Conservation (phyloP, 2,888 invertebrate genomes). For the Eremobia ochroleuca region DNA sequence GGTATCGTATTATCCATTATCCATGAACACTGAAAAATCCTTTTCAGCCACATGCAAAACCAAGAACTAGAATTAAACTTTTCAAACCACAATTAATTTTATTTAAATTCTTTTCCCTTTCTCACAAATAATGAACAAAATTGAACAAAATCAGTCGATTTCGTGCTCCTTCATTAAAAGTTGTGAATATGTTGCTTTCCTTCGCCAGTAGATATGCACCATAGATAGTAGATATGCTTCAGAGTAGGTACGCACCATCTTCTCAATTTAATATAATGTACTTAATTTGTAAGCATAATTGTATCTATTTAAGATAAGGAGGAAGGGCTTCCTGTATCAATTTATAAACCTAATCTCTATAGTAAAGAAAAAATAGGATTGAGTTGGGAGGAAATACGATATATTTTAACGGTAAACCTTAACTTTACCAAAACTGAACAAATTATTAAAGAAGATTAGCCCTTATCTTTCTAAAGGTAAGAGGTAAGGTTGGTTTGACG, state of each 20-base stretch:
- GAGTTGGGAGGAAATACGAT: conserved; percentile 56
- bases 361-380: conserved; percentile 63
- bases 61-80: too few relatives aligned
- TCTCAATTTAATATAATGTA: not conserved
- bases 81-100: not conserved
- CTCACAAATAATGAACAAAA: not conserved
- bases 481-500: rapidly evolving
- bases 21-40: too few relatives aligned
- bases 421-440: not conserved
- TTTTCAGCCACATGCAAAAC: too few relatives aligned
- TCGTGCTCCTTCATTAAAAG: not conserved
- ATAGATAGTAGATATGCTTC: too few relatives aligned
- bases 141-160: not conserved
- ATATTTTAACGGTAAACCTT: conserved; percentile 38
- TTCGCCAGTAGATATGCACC: too few relatives aligned
- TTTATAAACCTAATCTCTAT: conserved; percentile 54
- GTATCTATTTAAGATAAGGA: conserved; percentile 41
- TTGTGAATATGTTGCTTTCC: too few relatives aligned
- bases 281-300: conserved; percentile 35
- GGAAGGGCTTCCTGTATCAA: conserved; percentile 49
- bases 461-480: conserved; percentile 12
- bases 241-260: not conserved
- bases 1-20: too few relatives aligned
- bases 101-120: not conserved
- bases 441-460: not conserved